Base-by-base conservation (phyloP, 1,140 invertebrate genomes). In the Ganaspis sp. region DNA sequence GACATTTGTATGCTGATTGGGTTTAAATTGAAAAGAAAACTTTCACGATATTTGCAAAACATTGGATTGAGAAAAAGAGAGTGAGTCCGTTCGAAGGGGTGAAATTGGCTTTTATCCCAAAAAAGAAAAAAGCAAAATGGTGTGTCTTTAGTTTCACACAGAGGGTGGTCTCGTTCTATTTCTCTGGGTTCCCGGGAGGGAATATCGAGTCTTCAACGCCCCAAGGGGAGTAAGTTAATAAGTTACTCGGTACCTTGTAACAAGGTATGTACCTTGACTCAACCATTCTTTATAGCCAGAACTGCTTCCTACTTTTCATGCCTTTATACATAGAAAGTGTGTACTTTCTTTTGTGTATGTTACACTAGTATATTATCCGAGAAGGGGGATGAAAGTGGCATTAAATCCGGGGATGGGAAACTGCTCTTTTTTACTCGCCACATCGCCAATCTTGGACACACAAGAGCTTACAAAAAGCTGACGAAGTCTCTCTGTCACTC, bases 381-480 rank as follows among this genome's bases (percentile, higher is more conserved):
- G 23, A 9, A 49, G 12, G 23, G 38, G 72, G 73, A 38, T 34
- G 38, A 69, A 53, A 11, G 12, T 70, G n/a, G 19, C 17, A 40
- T 17, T 9, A 70, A 34, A 38, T 4, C 19, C 29, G 5, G 29
- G 76, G 83, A 54, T 72, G 74, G 73, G 74, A 75, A 80, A 82
- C 73, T 70, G 80, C 80, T 80, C 76, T 76, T 79, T 82, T 76
- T 80, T 80, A 80, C 78, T 75, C 75, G 72, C 58, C 45, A 37
- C 49, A 76, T 83, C 79, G 73, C 72, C 76, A 82, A 77, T 74
- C 75, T 83, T 82, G 74, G 76, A 78, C 81, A 75, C 69, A 80
- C 83, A 83, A 80, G 74, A 73, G 81, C 74, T 85, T 87, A 83
- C n/a, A 86, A 87, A 87, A 86, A 86, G 86, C 85, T 86, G 85